Percentiles rank a stretch among this genome's conserved stretches.
phyloP scores from a whole-genome alignment of 2,113 vertebrate species.

The Formicarius rufipectus region DNA sequence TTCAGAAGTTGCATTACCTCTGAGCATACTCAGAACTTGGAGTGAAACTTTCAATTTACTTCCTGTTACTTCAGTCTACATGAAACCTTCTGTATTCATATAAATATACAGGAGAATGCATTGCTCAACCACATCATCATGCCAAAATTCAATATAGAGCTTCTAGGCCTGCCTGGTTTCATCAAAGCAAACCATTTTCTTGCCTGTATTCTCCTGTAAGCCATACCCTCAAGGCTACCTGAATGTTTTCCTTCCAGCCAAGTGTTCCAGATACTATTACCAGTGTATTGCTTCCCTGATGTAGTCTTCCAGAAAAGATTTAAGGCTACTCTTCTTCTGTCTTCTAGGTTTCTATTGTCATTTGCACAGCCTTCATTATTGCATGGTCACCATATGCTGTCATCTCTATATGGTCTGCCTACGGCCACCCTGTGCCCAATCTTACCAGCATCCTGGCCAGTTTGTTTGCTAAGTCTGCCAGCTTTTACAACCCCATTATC shows the following conservation, averaged over 20 bases:
- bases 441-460: slow-evolving; percentile 82
- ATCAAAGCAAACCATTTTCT: neutral
- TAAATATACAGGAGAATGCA: neutral
- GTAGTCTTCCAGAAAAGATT: neutral
- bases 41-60: neutral
- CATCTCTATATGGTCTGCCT: slow-evolving; percentile 84
- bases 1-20: neutral
- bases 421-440: slow-evolving; percentile 76
- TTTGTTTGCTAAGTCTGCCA: slow-evolving; percentile 84
- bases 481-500: slow-evolving; percentile 84
- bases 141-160: neutral
- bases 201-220: neutral
- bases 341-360: slow-evolving; percentile 79
- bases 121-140: neutral
- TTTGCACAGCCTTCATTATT: slow-evolving; percentile 83
- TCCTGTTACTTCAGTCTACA: neutral
- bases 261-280: neutral
- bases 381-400: slow-evolving; percentile 85
- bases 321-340: neutral
- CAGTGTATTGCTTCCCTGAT: neutral
- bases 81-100: neutral
- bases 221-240: neutral
- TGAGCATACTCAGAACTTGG: neutral
- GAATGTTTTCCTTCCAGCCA: neutral
- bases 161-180: neutral